These are phyloP conservation scores for Rhodeus uyekii DNA, from an alignment of 2,797 vertebrate genomes.

Conservation along the genomic window DNA sequence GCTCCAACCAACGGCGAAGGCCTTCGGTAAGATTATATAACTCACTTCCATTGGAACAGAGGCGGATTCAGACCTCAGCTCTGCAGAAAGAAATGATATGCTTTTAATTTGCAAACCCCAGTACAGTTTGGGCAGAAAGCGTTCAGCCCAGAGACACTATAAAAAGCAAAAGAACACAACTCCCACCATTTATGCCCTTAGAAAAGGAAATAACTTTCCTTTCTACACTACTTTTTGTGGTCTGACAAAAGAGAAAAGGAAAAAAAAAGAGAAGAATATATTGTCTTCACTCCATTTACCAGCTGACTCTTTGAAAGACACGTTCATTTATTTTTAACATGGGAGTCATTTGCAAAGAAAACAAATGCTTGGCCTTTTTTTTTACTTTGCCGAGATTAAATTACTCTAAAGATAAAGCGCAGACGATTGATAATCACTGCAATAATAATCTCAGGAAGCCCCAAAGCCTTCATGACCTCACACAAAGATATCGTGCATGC, in stretches of 20 bases:
- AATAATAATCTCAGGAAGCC: slow-evolving; percentile 36
- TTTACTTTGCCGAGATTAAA: slow-evolving; percentile 15
- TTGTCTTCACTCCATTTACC: background rate
- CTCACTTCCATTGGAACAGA: slow-evolving; percentile 52
- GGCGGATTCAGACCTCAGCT: slow-evolving; percentile 71
- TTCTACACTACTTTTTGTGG: background rate
- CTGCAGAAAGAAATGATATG: slow-evolving; percentile 44
- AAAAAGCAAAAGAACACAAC: slow-evolving; percentile 45
- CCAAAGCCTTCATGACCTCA: slow-evolving; percentile 26
- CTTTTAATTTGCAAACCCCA: slow-evolving; percentile 52
- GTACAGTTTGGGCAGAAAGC: slow-evolving; percentile 46
- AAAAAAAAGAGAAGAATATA: slow-evolving; percentile 13
- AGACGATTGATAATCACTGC: slow-evolving; percentile 37
- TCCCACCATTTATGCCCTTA: slow-evolving; percentile 44
- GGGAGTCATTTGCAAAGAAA: slow-evolving; percentile 37
- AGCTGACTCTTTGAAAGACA: slow-evolving; percentile 10
- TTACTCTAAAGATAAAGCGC: slow-evolving; percentile 38
- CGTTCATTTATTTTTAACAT: slow-evolving; percentile 24
- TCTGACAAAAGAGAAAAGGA: slow-evolving; percentile 12
- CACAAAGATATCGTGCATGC: slow-evolving; percentile 28
- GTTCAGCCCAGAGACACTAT: slow-evolving; percentile 28
- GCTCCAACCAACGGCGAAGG: slow-evolving; percentile 68
- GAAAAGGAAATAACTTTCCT: slow-evolving; percentile 38
- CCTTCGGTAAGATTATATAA: slow-evolving; percentile 79
- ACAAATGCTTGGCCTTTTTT: slow-evolving; percentile 17